phyloP scores from a whole-genome alignment of 1,140 invertebrate species.

The Harpegnathos saltator region DNA sequence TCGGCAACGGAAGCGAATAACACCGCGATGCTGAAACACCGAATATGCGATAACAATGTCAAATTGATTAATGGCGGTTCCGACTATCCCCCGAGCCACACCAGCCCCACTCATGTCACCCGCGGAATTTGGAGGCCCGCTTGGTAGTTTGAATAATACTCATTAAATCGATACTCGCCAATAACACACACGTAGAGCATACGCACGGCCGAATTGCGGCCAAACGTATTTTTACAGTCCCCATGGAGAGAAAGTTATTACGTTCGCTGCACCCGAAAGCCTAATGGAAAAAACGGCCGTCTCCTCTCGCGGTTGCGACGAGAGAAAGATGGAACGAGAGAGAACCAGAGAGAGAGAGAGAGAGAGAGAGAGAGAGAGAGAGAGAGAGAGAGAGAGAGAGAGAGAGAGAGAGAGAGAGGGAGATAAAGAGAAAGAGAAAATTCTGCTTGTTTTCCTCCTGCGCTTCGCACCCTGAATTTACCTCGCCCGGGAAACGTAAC shows the following conservation, averaged over 20 bases:
- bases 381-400: conserved; percentile 40
- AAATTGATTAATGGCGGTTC: conserved; percentile 10
- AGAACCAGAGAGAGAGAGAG: conserved; percentile 13
- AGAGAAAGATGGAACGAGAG: too few species aligned
- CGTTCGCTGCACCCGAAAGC: conserved; percentile 9
- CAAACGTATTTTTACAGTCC: conserved; percentile 49
- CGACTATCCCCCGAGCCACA: conserved; percentile 9
- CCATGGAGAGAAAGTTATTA: conserved; percentile 44
- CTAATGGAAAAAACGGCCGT: conserved; percentile 61
- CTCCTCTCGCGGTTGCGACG: conserved; percentile 30
- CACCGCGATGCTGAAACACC: neutral
- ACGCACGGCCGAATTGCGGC: conserved; percentile 43
- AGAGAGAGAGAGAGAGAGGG: conserved; percentile 9
- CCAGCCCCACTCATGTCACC: neutral
- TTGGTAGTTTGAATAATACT: too few species aligned
- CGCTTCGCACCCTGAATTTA: conserved; percentile 65
- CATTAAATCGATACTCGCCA: conserved; percentile 24
- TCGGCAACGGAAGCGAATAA: conserved; percentile 1
- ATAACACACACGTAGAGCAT: conserved; percentile 19
- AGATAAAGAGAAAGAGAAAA: conserved; percentile 29
- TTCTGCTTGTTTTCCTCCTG: conserved; percentile 60
- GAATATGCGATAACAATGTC: neutral
- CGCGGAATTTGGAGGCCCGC: too few species aligned
- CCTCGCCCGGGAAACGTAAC: conserved; percentile 65
- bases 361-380: neutral